These are phyloP conservation scores for Perodicticus potto DNA, from an alignment of 2,797 vertebrate species.

Conservation along the genomic window DNA sequence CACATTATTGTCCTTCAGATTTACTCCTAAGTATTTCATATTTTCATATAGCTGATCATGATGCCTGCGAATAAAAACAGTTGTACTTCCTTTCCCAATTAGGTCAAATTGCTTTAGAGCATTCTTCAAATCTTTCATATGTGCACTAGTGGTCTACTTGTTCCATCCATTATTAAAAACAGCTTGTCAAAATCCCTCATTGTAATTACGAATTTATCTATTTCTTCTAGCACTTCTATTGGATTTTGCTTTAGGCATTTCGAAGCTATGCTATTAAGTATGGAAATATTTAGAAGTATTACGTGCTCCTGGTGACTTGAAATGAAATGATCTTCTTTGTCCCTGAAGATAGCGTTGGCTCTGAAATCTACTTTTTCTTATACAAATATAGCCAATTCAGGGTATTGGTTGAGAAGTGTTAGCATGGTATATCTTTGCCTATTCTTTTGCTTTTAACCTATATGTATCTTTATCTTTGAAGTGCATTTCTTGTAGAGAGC, in stretches of 20 bases:
- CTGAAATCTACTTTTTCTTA: neutral
- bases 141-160: no score
- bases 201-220: neutral
- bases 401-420: neutral
- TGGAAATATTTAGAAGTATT: neutral
- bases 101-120: no score
- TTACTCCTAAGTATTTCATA: no score
- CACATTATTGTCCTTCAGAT: no score
- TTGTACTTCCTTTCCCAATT: no score
- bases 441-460: neutral
- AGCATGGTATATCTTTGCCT: neutral
- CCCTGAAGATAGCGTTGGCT: neutral
- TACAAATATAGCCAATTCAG: neutral
- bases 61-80: no score
- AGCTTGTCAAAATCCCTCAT: neutral
- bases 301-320: neutral
- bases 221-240: neutral
- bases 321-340: neutral
- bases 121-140: no score
- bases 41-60: no score
- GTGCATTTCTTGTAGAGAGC: neutral
- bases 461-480: neutral
- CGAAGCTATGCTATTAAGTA: neutral
- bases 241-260: neutral
- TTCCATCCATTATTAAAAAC: neutral